A percentile compares a stretch with the other conserved stretches of the same genome.
Evolutionary conservation across 2,888 invertebrate genomes (phyloP).

Genomic region (Lasioglossum oenotherae): DNA sequence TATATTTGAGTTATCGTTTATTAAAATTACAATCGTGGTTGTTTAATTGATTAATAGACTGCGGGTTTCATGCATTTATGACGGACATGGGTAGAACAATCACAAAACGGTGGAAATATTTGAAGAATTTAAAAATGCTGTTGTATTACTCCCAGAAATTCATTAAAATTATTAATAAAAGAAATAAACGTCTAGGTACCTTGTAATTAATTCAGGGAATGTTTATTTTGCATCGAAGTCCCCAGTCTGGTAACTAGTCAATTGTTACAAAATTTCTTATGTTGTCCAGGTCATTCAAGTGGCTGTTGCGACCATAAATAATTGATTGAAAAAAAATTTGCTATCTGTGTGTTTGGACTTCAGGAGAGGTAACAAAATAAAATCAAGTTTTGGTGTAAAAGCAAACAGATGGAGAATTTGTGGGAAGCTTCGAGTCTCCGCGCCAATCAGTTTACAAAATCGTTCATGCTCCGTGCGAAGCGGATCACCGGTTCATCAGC

Average conservation of each 20-base stretch:
- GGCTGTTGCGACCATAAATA: not conserved
- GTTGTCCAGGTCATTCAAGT: not conserved
- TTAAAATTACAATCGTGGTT: not conserved
- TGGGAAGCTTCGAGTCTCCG: not conserved
- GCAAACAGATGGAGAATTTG: not conserved
- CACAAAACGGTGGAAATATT: not conserved
- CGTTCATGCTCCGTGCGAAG: not conserved
- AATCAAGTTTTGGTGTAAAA: not conserved
- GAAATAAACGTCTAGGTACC: not conserved
- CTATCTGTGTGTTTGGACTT: not conserved
- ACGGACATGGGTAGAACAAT: not conserved
- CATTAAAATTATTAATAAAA: not conserved
- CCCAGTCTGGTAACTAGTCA: not conserved
- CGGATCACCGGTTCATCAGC: constrained; percentile 39
- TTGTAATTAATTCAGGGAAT: not conserved
- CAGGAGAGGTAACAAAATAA: not conserved
- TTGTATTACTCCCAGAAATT: not conserved
- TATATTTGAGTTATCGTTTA: not conserved
- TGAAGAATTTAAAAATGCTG: not conserved
- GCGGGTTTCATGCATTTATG: not conserved
- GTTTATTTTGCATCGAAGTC: not conserved
- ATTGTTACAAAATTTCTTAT: not conserved
- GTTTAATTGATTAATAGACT: not conserved
- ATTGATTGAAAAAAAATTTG: not conserved
- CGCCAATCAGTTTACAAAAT: not conserved